Conservation (phyloP, 2,797 vertebrate genomes). For the Clarias platycephalus region DNA sequence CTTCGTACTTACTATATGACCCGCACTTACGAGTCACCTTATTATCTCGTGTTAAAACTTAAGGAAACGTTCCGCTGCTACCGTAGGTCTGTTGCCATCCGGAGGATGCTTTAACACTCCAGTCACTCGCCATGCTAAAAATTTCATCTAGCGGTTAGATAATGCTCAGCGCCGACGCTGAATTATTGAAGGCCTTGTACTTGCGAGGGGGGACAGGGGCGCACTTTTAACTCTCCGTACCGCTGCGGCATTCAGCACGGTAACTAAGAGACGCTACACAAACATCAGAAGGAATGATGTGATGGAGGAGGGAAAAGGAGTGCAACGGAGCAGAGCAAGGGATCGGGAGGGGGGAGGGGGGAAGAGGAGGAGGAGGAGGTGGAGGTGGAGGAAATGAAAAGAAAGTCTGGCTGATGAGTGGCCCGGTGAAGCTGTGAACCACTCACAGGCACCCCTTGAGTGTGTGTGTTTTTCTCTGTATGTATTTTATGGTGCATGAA, state of each 20-base stretch:
- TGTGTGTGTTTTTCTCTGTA: slow-evolving; percentile 26
- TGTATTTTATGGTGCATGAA: slow-evolving; percentile 23
- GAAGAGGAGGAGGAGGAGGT: slow-evolving; percentile 54
- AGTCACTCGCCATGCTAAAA: slow-evolving; percentile 72
- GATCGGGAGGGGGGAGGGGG: slow-evolving; percentile 35
- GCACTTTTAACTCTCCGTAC: slow-evolving; percentile 76
- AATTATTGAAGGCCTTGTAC: slow-evolving; percentile 79
- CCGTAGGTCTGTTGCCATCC: slow-evolving; percentile 60
- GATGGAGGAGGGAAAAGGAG: slow-evolving; percentile 64
- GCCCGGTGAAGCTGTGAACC: slow-evolving; percentile 58
- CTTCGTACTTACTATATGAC: neutral
- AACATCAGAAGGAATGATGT: slow-evolving; percentile 78
- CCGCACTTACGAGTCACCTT: neutral
- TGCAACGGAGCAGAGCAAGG: slow-evolving; percentile 41
- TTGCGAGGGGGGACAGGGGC: slow-evolving; percentile 70
- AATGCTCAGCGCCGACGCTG: slow-evolving; percentile 74
- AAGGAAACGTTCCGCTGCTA: slow-evolving; percentile 47
- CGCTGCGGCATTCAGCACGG: slow-evolving; percentile 68
- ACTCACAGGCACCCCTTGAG: slow-evolving; percentile 16
- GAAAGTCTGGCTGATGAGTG: slow-evolving; percentile 65
- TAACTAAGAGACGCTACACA: slow-evolving; percentile 77
- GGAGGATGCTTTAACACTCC: slow-evolving; percentile 59
- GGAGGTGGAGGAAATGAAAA: slow-evolving; percentile 65
- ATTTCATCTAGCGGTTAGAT: slow-evolving; percentile 77
- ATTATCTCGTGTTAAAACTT: slow-evolving; percentile 5